Percentiles rank a stretch among this genome's conserved stretches.
Conservation (phyloP, 2,888 invertebrate genomes). For the Hemicrepidius hirtus region DNA sequence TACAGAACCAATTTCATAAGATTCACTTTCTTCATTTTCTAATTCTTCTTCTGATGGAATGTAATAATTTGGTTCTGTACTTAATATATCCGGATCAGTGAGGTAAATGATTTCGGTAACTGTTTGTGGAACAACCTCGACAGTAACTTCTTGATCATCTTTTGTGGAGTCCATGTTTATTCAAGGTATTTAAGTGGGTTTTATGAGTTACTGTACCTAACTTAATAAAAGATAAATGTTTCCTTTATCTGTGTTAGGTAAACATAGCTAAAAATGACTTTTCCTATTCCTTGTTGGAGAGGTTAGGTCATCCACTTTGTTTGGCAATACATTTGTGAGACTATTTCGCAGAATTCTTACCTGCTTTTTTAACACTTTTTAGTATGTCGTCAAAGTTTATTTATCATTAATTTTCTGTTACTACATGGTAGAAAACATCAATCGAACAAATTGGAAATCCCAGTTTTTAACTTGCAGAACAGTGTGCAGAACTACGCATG, state of each 20-base stretch:
- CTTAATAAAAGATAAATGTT: too few relatives aligned
- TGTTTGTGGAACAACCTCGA: constrained; percentile 60
- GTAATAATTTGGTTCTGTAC: constrained; percentile 31
- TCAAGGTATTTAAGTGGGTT: too few relatives aligned
- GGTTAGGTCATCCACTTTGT: too few relatives aligned
- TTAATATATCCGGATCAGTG: constrained; percentile 25
- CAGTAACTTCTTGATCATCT: constrained; percentile 58
- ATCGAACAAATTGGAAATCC: neutral
- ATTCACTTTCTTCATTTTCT: constrained; percentile 42
- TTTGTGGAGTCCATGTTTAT: constrained; percentile 6
- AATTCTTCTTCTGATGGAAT: constrained; percentile 37
- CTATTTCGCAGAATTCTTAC: neutral
- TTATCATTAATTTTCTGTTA: too few relatives aligned
- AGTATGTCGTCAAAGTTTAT: neutral
- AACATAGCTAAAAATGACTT: too few relatives aligned
- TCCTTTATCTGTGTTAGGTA: too few relatives aligned
- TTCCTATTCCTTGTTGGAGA: too few relatives aligned
- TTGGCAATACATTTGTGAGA: too few relatives aligned
- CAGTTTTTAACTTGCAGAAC: too few relatives aligned
- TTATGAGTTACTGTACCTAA: neutral
- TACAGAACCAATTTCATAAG: constrained; percentile 59
- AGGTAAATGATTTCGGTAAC: constrained; percentile 60
- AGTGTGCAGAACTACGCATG: too few relatives aligned
- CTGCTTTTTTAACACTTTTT: neutral
- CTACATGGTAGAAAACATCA: neutral